Percentiles rank a stretch among this genome's conserved stretches.
These are phyloP conservation scores for Cerceris rybyensis DNA, from an alignment of 2,888 invertebrate species.

Conservation along the genomic window DNA sequence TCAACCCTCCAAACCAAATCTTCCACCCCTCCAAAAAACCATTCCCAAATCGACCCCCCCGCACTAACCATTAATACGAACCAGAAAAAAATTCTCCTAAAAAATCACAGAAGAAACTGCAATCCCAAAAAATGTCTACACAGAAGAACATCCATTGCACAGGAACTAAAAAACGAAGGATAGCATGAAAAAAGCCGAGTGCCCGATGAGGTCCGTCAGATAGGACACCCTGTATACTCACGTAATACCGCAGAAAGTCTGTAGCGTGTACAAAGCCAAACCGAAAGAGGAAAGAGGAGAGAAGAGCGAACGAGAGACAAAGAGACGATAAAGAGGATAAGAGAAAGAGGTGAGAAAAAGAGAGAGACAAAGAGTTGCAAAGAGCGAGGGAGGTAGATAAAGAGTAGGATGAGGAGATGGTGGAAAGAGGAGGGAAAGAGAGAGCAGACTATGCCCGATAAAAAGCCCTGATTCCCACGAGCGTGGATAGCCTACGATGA, in stretches of 20 bases:
- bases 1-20: no score
- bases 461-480: slow-evolving; percentile 74
- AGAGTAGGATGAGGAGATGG: slow-evolving; percentile 6
- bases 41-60: no score
- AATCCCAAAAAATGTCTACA: no score
- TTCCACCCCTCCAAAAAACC: no score
- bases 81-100: no score
- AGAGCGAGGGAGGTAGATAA: slow-evolving; percentile 1
- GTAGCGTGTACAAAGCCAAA: slow-evolving; percentile 56
- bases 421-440: slow-evolving; percentile 8
- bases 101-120: no score
- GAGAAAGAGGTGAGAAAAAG: slow-evolving; percentile 15
- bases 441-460: slow-evolving; percentile 64
- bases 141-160: no score
- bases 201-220: slow-evolving; percentile 49
- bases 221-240: slow-evolving; percentile 53
- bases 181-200: slow-evolving; percentile 30
- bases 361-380: slow-evolving; percentile 20
- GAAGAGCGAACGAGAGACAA: not conserved
- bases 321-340: slow-evolving; percentile 7
- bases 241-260: slow-evolving; percentile 57
- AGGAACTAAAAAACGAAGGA: not conserved
- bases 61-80: no score
- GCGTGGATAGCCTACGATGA: slow-evolving; percentile 68
- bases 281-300: slow-evolving; percentile 31